Base-by-base conservation (phyloP, 2,888 invertebrate genomes). In the Venusia cambrica region DNA sequence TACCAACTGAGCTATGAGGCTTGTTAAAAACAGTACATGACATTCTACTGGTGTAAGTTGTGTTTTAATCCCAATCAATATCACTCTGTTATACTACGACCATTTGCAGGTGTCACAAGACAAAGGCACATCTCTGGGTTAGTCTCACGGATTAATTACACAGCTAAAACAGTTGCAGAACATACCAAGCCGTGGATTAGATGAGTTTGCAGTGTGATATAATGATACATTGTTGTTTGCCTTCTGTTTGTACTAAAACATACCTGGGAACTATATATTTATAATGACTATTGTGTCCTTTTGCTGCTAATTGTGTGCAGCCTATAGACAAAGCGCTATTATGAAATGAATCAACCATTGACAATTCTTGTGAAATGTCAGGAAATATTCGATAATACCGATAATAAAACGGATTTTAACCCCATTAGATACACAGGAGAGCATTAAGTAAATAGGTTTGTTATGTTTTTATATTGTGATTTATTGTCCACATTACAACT, bases 101-200 rank as follows among this genome's bases (percentile, higher is more conserved):
- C 39, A 45, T 42, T 40, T 46, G 38, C 44, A 25, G 24, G 20
- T 32, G 25, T 31, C 40, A 38, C 17, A 38, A 52, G 48, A 58
- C 48, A 51, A 44, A 48, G 49, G 47, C 49, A 27, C 22, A 46
- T 51, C 47, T 56, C 40, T 37, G 40, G 39, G 45, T 47, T 48
- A 45, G 51, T 54, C 54, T 56, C 52, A 50, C 33, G 33, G 27
- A 43, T 55, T 62, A 62, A 65, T 63, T 57, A 59, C 45, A 12
- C 49, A 43, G 54, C 51, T 54, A 54, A 57, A 57, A 46, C 53
- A 48, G 40, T 49, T 48, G 49, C 46, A 56, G 54, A 60, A 54
- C 51, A 50, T 38, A 51, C 38, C 39, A 43, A 51, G 45, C 48
- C 37, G 34, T 37, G 58, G 60, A 62, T 67, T 61, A 65, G 53